Conservation (phyloP, 2,113 vertebrate genomes). For the Rynchops niger region DNA sequence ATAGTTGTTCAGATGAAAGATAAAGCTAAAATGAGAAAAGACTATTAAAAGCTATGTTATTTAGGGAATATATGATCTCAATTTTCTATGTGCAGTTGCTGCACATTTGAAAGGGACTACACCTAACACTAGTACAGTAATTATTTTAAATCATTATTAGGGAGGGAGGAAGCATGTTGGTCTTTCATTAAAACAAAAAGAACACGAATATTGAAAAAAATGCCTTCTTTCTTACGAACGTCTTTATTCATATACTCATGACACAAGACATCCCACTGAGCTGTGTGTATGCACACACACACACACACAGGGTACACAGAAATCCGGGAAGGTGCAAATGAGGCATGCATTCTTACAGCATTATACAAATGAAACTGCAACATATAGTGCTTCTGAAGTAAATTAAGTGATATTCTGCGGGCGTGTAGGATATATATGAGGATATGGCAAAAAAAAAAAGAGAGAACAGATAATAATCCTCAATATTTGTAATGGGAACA, state of each 20-base stretch:
- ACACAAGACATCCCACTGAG: not conserved
- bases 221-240: not conserved
- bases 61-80: not conserved
- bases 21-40: not conserved
- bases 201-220: not conserved
- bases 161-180: not conserved
- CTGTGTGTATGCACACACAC: not conserved
- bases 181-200: not conserved
- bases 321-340: not conserved
- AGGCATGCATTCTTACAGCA: not conserved
- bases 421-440: not conserved
- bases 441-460: not conserved
- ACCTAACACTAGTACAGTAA: not conserved
- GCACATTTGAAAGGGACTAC: not conserved
- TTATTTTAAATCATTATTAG: not conserved
- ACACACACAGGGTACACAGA: not conserved
- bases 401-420: not conserved
- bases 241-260: slow-evolving; percentile 11
- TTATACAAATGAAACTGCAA: not conserved
- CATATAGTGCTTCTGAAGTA: not conserved
- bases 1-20: not conserved
- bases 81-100: not conserved
- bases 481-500: not conserved
- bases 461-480: not conserved
- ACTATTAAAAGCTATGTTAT: not conserved